Evolutionary conservation across 2,797 vertebrate genomes (phyloP), one percentile per base, ranked within the genome.

Genomic region (Hemitrygon akajei): DNA sequence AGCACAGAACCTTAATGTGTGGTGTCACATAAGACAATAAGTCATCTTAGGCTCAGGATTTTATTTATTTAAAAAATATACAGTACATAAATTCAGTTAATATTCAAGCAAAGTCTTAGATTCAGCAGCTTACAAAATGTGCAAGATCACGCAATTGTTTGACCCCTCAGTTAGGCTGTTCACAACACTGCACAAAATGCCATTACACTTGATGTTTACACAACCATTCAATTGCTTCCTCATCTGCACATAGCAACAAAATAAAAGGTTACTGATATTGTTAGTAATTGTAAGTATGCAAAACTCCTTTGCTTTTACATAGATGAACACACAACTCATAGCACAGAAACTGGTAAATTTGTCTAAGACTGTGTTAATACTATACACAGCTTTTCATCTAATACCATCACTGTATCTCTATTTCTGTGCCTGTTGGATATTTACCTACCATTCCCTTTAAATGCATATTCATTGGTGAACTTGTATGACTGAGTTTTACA

Each of bases 1-100:
- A 87, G 47, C 27, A 87, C 22, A 34, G 60, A 60, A 84, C 47
- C 14, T 27, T 20, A 56, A 18, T 91, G 30, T 69, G 16, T 37
- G 16, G 30, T 34, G 12, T 40, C 11, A 3, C 3, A 12, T 22
- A 47, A 27, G 7, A 60, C 16, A 76, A 30, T 25, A 75, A 75
- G 56, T 34, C 40, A 58, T 25, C 10, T 4, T 5, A 56, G 40
- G 14, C 91, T 76, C 73, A 93, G 27, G 37, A 76, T 75, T 91
- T 89, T 20, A 47, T 92, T 93, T 93, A 93, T 91, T 91, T 91
- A 40, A 91, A 71, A 93, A 93, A 93, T 56, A 93, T 93, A 93
- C 71, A 93, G 40, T 93, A 76, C 91, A 7, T 93, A 93, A 93
- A 93, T 47, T 92, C 69, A 92, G 34, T 91, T 56, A 92, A 92